Conservation (phyloP, 1,140 invertebrate genomes). For the Drosophila watanabei region DNA sequence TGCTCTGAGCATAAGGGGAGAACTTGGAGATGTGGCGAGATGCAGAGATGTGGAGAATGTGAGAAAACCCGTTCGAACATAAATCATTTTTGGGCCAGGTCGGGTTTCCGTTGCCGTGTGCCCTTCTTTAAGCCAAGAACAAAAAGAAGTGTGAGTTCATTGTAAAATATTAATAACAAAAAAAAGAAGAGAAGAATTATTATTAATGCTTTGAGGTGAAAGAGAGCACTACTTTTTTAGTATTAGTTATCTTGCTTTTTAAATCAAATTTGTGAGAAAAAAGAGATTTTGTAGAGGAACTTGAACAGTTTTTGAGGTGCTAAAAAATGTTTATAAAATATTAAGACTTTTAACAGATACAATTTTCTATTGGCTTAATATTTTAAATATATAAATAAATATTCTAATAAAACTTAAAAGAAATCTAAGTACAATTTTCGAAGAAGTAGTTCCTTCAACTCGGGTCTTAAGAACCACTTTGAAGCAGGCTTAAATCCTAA, state of each 20-base stretch:
- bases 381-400: not conserved
- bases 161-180: not conserved
- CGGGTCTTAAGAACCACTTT: no score
- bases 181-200: not conserved
- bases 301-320: not conserved
- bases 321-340: not conserved
- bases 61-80: slow-evolving; percentile 41
- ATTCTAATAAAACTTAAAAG: no score
- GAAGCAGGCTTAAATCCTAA: no score
- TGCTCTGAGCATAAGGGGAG: slow-evolving; percentile 35
- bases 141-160: not conserved
- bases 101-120: slow-evolving; percentile 7
- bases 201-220: not conserved
- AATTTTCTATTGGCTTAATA: not conserved
- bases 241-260: not conserved
- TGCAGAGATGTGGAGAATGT: not conserved
- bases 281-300: not conserved
- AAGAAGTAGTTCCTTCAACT: no score
- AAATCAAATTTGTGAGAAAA: not conserved
- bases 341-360: not conserved
- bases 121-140: slow-evolving; percentile 5
- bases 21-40: slow-evolving; percentile 14
- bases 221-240: not conserved
- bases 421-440: no score
- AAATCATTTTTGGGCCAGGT: slow-evolving; percentile 61